Percentiles rank a stretch among this genome's conserved stretches.
phyloP scores from a whole-genome alignment of 2,797 vertebrate species.

The Sus cebifrons region DNA sequence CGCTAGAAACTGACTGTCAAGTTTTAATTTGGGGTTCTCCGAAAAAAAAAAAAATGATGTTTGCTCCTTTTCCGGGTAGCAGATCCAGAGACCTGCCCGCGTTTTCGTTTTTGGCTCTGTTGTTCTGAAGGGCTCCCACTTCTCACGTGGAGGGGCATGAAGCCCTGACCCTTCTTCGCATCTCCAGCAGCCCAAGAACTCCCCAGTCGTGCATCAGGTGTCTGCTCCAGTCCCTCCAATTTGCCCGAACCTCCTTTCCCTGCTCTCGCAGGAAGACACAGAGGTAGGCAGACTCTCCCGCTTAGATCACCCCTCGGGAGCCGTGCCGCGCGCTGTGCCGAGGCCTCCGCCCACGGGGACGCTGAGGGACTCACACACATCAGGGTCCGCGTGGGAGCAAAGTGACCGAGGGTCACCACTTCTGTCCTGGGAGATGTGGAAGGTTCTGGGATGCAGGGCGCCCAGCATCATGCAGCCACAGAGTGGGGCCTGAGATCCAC shows the following conservation, averaged over 20 bases:
- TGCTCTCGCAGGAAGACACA: background rate
- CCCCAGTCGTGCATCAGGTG: background rate
- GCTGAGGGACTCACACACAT: background rate
- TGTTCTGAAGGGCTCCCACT: background rate
- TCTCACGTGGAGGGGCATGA: background rate
- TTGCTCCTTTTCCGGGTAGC: no score
- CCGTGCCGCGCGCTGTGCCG: background rate
- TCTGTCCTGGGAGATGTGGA: background rate
- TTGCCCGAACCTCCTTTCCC: background rate
- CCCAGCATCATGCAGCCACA: background rate
- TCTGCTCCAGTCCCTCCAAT: background rate
- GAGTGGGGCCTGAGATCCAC: accelerated
- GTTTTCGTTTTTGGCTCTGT: accelerated
- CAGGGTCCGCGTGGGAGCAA: background rate
- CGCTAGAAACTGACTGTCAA: background rate
- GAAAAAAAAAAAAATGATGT: background rate
- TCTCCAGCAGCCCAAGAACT: background rate
- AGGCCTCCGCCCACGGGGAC: background rate
- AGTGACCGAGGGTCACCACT: background rate
- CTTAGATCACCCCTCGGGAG: background rate
- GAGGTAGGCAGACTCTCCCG: accelerated
- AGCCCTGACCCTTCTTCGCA: background rate
- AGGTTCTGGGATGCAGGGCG: no score
- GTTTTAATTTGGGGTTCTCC: background rate
- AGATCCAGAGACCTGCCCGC: background rate